These are phyloP conservation scores for Dynastes maya DNA, from an alignment of 2,888 invertebrate genomes.

Conservation along the genomic window DNA sequence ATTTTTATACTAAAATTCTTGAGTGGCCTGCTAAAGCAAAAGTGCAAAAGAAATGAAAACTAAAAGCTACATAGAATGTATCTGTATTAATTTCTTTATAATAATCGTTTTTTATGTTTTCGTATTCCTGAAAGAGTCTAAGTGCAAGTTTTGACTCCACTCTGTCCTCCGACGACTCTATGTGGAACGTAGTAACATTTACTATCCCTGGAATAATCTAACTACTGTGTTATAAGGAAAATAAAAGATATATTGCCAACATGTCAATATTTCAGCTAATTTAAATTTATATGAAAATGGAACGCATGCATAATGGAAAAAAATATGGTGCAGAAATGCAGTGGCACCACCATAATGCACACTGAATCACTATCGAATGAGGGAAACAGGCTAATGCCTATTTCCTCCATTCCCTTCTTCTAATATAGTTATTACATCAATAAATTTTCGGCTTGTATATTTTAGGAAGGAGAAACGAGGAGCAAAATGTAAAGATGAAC, in stretches of 20 bases:
- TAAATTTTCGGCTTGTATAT: slow-evolving; percentile 61
- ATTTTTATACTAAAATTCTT: no score
- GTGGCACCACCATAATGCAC: slow-evolving; percentile 59
- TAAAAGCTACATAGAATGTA: no score
- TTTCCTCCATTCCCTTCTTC: slow-evolving; percentile 49
- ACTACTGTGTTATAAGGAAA: no score
- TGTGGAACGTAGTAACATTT: no score
- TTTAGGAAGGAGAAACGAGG: slow-evolving; percentile 60
- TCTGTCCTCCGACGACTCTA: no score
- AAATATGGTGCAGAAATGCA: background rate
- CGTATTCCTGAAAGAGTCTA: no score
- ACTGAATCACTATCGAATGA: slow-evolving; percentile 62
- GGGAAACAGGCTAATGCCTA: slow-evolving; percentile 57
- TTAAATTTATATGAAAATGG: background rate
- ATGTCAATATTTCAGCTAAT: background rate
- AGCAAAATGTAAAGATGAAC: slow-evolving; percentile 1
- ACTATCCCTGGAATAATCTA: no score
- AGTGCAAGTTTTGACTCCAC: no score
- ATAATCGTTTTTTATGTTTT: no score
- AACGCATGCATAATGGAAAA: background rate
- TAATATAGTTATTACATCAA: slow-evolving; percentile 67
- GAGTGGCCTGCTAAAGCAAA: no score
- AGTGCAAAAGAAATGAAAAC: no score
- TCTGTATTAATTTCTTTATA: no score
- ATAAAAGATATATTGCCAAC: background rate